Conservation (phyloP, 2,888 invertebrate genomes). For the Bruchidius siliquastri region DNA sequence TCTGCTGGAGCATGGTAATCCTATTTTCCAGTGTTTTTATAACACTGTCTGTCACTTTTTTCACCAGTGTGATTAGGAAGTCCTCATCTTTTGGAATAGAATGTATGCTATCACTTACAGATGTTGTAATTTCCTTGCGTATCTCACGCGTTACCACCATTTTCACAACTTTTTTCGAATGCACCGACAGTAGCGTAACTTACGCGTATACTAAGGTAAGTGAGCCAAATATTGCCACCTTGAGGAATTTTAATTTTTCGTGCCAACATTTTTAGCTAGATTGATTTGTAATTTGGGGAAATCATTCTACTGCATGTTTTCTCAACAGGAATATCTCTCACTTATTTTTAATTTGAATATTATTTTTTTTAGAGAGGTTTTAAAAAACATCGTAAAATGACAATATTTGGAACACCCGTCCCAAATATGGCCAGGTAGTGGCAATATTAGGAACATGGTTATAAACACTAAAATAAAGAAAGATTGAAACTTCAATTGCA, state of each 20-base stretch:
- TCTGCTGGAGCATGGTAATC: too few relatives aligned
- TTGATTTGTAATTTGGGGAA: background rate
- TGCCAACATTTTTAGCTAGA: background rate
- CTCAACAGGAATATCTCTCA: background rate
- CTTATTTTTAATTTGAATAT: background rate
- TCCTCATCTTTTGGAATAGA: too few relatives aligned
- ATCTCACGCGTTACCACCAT: too few relatives aligned
- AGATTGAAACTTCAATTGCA: background rate
- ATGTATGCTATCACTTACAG: too few relatives aligned
- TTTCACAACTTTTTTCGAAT: too few relatives aligned
- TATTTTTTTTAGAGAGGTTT: background rate
- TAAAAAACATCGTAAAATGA: conserved; percentile 1
- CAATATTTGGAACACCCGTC: conserved; percentile 4
- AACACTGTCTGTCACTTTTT: too few relatives aligned
- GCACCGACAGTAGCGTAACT: too few relatives aligned
- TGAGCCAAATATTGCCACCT: conserved; percentile 8
- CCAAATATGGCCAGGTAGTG: conserved; percentile 2
- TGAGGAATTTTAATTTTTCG: conserved; percentile 7
- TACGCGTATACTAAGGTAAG: conserved; percentile 5
- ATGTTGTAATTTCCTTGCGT: too few relatives aligned
- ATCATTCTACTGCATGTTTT: too few relatives aligned
- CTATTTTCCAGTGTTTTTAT: too few relatives aligned
- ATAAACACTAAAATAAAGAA: background rate
- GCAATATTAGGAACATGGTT: too few relatives aligned
- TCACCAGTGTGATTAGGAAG: too few relatives aligned